Conservation (phyloP, 2,113 vertebrate species). For the Pimephales promelas region DNA sequence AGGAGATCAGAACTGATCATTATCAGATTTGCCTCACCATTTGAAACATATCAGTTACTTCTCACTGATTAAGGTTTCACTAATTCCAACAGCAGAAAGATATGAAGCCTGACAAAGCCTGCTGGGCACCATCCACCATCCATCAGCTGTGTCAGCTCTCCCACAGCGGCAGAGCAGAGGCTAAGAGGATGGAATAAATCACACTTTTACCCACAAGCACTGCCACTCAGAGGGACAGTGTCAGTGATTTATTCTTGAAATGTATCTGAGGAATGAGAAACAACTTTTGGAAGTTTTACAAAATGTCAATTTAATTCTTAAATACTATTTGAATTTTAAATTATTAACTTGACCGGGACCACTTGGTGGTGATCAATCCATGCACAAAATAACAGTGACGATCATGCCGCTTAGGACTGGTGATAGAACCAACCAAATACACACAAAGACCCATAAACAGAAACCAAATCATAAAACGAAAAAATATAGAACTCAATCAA, state of each 20-base stretch:
- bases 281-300: neutral
- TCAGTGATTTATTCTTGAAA: slow-evolving; percentile 60
- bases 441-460: too few relatives aligned
- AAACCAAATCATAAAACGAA: too few relatives aligned
- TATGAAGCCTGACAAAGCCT: slow-evolving; percentile 65
- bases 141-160: slow-evolving; percentile 70
- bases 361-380: too few relatives aligned
- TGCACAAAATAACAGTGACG: too few relatives aligned
- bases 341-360: too few relatives aligned
- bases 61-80: slow-evolving; percentile 59
- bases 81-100: slow-evolving; percentile 58
- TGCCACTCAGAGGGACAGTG: slow-evolving; percentile 64
- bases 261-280: slow-evolving; percentile 11
- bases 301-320: neutral
- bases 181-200: slow-evolving; percentile 73
- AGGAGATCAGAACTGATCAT: neutral
- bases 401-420: too few relatives aligned
- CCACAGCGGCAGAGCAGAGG: slow-evolving; percentile 57
- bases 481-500: too few relatives aligned
- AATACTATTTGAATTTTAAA: neutral
- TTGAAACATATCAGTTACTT: slow-evolving; percentile 60
- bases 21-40: neutral
- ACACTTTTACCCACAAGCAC: slow-evolving; percentile 62
- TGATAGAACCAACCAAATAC: too few relatives aligned
- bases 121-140: slow-evolving; percentile 70